These are phyloP conservation scores for Andricus curvator DNA, from an alignment of 2,888 invertebrate species.

Conservation along the genomic window DNA sequence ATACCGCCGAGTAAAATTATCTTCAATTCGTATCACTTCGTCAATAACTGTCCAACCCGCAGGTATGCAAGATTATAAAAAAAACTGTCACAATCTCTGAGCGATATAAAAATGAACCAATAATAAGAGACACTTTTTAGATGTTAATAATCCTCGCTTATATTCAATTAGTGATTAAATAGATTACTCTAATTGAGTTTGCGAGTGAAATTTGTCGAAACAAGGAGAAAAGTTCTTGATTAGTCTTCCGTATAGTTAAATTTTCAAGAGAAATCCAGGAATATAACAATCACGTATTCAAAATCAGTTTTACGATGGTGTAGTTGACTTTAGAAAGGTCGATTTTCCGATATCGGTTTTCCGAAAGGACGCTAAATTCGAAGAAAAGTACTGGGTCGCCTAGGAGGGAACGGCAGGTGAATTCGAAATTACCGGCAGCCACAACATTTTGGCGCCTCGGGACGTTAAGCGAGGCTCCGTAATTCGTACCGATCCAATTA, in stretches of 20 bases:
- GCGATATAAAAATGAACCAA: not conserved
- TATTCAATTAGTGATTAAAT: too few species aligned
- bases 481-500: conserved; percentile 73
- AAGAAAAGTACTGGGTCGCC: conserved; percentile 31
- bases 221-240: too few species aligned
- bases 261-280: not conserved
- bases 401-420: conserved; percentile 29
- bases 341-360: not conserved
- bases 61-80: too few species aligned
- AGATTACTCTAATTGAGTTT: too few species aligned
- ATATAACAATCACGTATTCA: not conserved
- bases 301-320: not conserved
- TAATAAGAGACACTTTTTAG: not conserved
- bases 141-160: not conserved
- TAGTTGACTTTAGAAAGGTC: not conserved
- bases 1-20: not conserved
- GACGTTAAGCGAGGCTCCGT: conserved; percentile 60
- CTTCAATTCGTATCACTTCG: not conserved
- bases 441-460: conserved; percentile 40
- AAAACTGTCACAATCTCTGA: not conserved
- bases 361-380: conserved; percentile 21
- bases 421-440: conserved; percentile 37
- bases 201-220: too few species aligned
- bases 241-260: not conserved
- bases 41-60: not conserved